phyloP scores from a whole-genome alignment of 2,888 invertebrate genomes.

The Drosophila quinaria region DNA sequence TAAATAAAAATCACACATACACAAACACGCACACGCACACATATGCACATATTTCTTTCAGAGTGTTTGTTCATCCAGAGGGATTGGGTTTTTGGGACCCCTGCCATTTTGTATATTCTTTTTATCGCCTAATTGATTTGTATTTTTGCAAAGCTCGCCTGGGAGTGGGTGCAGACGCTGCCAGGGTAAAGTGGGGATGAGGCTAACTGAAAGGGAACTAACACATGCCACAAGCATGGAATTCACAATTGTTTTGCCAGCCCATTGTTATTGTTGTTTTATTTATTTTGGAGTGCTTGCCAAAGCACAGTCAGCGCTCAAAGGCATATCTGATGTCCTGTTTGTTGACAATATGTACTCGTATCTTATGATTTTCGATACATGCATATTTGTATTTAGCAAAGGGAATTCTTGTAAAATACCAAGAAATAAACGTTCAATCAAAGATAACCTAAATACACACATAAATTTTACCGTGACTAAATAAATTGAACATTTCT shows the following conservation, averaged over 20 bases:
- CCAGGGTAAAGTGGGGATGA: not conserved
- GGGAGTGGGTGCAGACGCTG: conserved; percentile 42
- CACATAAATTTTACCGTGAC: conserved; percentile 2
- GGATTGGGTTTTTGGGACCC: conserved; percentile 18
- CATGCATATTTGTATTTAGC: conserved; percentile 41
- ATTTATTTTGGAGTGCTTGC: conserved; percentile 53
- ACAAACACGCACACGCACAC: conserved; percentile 3
- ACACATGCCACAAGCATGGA: conserved; percentile 20
- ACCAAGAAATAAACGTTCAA: conserved; percentile 8
- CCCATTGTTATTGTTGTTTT: conserved; percentile 37
- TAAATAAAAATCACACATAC: conserved; percentile 48
- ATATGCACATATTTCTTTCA: conserved; percentile 21
- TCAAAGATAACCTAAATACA: conserved; percentile 12
- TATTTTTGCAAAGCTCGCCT: conserved; percentile 64
- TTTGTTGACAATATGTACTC: conserved; percentile 63
- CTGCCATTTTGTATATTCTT: conserved; percentile 51
- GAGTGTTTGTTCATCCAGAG: conserved; percentile 23
- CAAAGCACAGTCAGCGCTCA: conserved; percentile 48
- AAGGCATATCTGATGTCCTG: conserved; percentile 57
- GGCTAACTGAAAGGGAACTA: not conserved
- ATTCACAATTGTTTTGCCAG: conserved; percentile 46
- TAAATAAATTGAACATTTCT: not conserved
- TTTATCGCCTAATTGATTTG: conserved; percentile 78
- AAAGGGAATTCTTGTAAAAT: conserved; percentile 29
- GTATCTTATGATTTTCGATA: conserved; percentile 48